Percentiles rank a stretch among this genome's conserved stretches.
Conservation (phyloP, 2,113 vertebrate genomes). For the Irena cyanogastra region DNA sequence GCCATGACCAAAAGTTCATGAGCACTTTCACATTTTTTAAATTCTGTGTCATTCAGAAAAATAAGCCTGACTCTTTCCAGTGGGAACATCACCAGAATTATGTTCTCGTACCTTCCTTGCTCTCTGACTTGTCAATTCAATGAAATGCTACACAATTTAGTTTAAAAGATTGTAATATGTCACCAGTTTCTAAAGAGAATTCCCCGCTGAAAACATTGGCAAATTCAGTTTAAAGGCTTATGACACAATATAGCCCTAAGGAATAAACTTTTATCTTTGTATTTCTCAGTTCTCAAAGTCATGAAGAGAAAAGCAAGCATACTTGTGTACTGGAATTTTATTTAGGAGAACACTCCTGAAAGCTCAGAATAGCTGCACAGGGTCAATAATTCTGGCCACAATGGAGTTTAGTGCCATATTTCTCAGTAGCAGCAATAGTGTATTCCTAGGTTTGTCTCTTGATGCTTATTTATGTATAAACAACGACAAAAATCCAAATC, state of each 20-base stretch:
- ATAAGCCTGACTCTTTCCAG: background rate
- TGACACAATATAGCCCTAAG: constrained; percentile 28
- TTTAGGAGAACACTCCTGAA: background rate
- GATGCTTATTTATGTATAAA: background rate
- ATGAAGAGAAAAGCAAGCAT: background rate
- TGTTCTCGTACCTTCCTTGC: background rate
- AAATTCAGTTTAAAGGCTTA: constrained; percentile 48
- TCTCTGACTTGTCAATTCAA: constrained; percentile 19
- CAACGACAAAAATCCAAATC: background rate
- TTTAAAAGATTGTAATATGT: constrained; percentile 21
- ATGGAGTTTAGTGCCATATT: background rate
- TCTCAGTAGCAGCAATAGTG: background rate
- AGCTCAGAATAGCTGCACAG: background rate
- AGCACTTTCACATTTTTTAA: background rate
- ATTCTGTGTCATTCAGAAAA: background rate
- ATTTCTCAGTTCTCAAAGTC: constrained; percentile 25
- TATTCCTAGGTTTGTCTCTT: background rate
- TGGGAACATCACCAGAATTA: background rate
- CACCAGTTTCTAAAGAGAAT: constrained; percentile 44
- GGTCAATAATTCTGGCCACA: background rate
- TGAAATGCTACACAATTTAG: constrained; percentile 22
- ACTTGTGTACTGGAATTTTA: background rate
- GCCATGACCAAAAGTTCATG: background rate
- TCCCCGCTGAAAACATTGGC: constrained; percentile 38
- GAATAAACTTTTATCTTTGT: constrained; percentile 45